These are phyloP conservation scores for Tanytarsus gracilentus DNA, from an alignment of 2,888 invertebrate species.

Conservation along the genomic window DNA sequence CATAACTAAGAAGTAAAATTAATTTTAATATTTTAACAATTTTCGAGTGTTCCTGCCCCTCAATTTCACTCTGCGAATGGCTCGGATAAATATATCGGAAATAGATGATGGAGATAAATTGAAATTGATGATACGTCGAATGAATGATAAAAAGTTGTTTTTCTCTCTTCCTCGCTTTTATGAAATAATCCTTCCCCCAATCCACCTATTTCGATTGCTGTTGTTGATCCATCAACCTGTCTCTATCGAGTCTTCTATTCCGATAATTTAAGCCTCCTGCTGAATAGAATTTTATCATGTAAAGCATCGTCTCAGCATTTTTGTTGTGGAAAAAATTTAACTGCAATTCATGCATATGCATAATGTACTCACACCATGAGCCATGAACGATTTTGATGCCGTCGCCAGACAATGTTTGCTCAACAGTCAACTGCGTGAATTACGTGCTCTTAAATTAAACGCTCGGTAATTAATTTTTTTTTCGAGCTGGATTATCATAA, in stretches of 20 bases:
- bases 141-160: conserved; percentile 13
- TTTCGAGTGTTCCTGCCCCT: no score
- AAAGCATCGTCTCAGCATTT: no score
- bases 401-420: background rate
- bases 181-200: no score
- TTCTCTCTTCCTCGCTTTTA: background rate
- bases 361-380: background rate
- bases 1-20: no score
- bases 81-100: conserved; percentile 8
- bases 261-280: no score
- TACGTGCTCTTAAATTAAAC: conserved; percentile 3
- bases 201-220: no score
- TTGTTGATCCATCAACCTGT: no score
- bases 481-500: no score
- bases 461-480: background rate
- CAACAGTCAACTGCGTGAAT: background rate
- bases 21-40: no score
- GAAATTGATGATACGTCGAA: conserved; percentile 12
- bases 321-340: background rate
- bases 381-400: background rate
- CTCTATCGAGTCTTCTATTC: no score
- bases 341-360: background rate
- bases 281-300: no score
- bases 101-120: conserved; percentile 17
- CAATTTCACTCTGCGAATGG: no score